phyloP scores from a whole-genome alignment of 2,888 invertebrate species.

The Eucriotettix oculatus region DNA sequence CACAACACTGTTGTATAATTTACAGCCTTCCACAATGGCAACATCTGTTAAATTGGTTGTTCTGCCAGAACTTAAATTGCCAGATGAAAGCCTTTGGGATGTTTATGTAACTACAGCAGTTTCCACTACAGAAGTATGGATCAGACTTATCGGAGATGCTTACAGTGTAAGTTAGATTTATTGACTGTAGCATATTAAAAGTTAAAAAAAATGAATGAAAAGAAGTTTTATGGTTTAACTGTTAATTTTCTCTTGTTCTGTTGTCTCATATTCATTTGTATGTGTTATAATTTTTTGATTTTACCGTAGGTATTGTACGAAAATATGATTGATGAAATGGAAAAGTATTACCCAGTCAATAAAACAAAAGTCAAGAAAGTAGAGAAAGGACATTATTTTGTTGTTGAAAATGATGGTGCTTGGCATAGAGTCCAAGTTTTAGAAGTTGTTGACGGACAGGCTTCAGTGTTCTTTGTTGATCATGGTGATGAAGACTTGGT shows the following conservation, averaged over 20 bases:
- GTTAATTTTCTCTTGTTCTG: background rate
- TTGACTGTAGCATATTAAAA: background rate
- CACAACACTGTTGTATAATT: no score
- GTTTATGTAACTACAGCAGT: slow-evolving; percentile 43
- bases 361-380: slow-evolving; percentile 14
- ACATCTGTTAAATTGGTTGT: slow-evolving; percentile 11
- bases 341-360: slow-evolving; percentile 21
- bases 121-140: slow-evolving; percentile 47
- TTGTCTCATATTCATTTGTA: background rate
- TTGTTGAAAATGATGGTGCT: slow-evolving; percentile 23
- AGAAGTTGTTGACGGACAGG: slow-evolving; percentile 15
- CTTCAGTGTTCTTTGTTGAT: slow-evolving; percentile 34
- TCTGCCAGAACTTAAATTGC: slow-evolving; percentile 17
- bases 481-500: slow-evolving; percentile 51
- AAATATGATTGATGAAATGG: slow-evolving; percentile 25
- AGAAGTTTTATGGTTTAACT: background rate
- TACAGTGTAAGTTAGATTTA: slow-evolving; percentile 35
- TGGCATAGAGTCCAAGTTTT: slow-evolving; percentile 31
- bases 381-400: slow-evolving; percentile 27
- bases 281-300: background rate
- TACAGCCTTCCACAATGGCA: slow-evolving; percentile 9
- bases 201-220: background rate
- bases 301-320: background rate
- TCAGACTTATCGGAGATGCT: slow-evolving; percentile 42
- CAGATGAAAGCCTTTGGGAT: slow-evolving; percentile 36